Evolutionary conservation across 2,113 vertebrate genomes (phyloP), one percentile per base, ranked within the genome.

Genomic region (Odontesthes bonariensis): DNA sequence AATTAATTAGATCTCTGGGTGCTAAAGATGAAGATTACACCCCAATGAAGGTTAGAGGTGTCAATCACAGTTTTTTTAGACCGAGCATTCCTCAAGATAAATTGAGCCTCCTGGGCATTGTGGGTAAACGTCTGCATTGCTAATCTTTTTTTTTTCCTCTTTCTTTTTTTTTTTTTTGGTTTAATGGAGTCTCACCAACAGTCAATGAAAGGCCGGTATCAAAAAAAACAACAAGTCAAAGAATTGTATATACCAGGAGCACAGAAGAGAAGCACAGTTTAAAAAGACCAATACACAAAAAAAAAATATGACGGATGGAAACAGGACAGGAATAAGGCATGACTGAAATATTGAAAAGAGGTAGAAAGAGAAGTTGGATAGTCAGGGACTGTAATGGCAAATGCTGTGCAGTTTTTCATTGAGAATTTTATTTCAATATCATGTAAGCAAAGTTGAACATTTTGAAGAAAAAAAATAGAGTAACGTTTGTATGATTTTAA

Each of bases 11-110:
- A 94, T 91, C 87, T 92, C 83, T 55, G 81, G 90, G 85, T 91
- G 87, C 91, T 94, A 93, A 95, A 95, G 92, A 94, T 92, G 87
- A 91, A 91, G 91, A 95, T 96, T 95, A 94, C 92, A 88, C 86
- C 82, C 76, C 61, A 88, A 89, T 89, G 92, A 94, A 93, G 86
- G 90, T 93, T 82, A 90, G 87, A 86, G 73, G 86, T 87, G 87
- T 94, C 93, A 95, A 91, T 94, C 88, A 94, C 65, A 79, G 31
- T 80, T 57, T 79, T 85, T 79, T 68, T 32, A 67, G 67, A 63
- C 78, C 58, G 58, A 74, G 73, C 54, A 86, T 85, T 91, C 87
- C 86, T 89, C 62, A 56, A 90, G 90, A 94, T 91, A 93, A 94
- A 94, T 95, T 86, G 89, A 88, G 78, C 77, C 85, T 77, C 87